phyloP scores from a whole-genome alignment of 2,888 invertebrate species.

The Drosophila robusta region DNA sequence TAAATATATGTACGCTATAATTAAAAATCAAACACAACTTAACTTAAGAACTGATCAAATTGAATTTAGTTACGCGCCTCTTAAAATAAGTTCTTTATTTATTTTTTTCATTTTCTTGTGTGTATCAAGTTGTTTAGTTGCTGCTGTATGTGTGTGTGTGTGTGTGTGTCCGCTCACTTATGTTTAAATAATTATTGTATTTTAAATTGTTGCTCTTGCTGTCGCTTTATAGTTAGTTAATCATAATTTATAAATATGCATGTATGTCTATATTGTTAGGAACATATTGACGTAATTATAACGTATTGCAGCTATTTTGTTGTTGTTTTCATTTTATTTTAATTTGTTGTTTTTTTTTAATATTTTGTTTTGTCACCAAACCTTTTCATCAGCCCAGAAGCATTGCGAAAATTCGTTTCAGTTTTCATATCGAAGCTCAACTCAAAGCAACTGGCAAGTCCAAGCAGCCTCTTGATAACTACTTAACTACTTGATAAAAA shows the following conservation, averaged over 20 bases:
- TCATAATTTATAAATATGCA: slow-evolving; percentile 56
- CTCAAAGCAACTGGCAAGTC: slow-evolving; percentile 36
- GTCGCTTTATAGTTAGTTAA: slow-evolving; percentile 50
- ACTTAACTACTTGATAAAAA: slow-evolving; percentile 8
- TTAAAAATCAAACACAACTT: slow-evolving; percentile 48
- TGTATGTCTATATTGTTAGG: slow-evolving; percentile 84
- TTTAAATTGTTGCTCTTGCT: slow-evolving; percentile 41
- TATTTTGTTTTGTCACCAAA: slow-evolving; percentile 11
- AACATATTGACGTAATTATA: slow-evolving; percentile 85
- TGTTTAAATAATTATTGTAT: slow-evolving; percentile 48
- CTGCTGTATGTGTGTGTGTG: slow-evolving; percentile 3
- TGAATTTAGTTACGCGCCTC: slow-evolving; percentile 41
- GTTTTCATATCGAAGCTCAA: slow-evolving; percentile 14
- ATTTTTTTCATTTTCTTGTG: background rate
- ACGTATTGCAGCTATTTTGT: slow-evolving; percentile 85
- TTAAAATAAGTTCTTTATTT: slow-evolving; percentile 22
- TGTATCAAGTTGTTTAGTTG: background rate
- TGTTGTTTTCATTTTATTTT: slow-evolving; percentile 44
- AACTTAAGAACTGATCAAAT: slow-evolving; percentile 45
- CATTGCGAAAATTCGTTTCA: slow-evolving; percentile 24
- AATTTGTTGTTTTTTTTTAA: slow-evolving; percentile 19
- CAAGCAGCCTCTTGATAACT: slow-evolving; percentile 50
- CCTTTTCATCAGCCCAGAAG: slow-evolving; percentile 26
- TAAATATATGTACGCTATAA: slow-evolving; percentile 24
- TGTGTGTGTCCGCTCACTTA: slow-evolving; percentile 36